Percentiles rank a stretch among this genome's conserved stretches.
Conservation (phyloP, 1,140 invertebrate genomes). For the Aporrectodea caliginosa region DNA sequence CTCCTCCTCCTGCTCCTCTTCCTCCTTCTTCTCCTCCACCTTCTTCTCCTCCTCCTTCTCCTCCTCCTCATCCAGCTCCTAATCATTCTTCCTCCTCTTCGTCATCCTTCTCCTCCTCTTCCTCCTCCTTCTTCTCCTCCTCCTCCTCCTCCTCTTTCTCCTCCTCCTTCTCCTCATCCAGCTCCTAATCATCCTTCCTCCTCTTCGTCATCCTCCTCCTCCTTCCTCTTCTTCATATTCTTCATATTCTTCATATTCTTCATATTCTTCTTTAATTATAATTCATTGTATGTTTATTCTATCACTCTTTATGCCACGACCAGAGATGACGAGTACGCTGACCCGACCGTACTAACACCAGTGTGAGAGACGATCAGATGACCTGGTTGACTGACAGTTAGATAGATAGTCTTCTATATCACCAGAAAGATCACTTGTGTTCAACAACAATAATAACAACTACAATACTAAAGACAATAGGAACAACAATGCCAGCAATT, state of each 20-base stretch:
- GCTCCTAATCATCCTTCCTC: background rate
- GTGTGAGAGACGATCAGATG: no score
- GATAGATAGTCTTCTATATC: no score
- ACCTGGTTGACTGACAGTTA: no score
- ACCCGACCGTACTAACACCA: no score
- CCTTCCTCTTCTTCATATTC: background rate
- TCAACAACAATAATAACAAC: no score
- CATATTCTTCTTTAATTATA: no score
- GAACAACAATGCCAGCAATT: no score
- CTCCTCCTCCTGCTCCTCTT: background rate
- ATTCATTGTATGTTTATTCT: no score
- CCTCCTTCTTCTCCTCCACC: background rate
- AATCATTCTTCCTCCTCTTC: background rate
- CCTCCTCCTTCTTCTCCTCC: background rate
- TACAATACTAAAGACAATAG: no score
- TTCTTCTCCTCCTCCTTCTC: background rate
- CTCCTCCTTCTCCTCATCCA: background rate
- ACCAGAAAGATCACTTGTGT: no score
- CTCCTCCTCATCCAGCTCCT: background rate
- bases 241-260: background rate
- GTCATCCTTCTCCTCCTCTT: background rate
- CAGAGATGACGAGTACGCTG: no score
- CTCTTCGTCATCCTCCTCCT: background rate
- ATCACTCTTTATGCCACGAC: no score
- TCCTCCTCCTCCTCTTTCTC: background rate